Conservation (phyloP, 1,140 invertebrate species). For the Arctopsyche grandis region DNA sequence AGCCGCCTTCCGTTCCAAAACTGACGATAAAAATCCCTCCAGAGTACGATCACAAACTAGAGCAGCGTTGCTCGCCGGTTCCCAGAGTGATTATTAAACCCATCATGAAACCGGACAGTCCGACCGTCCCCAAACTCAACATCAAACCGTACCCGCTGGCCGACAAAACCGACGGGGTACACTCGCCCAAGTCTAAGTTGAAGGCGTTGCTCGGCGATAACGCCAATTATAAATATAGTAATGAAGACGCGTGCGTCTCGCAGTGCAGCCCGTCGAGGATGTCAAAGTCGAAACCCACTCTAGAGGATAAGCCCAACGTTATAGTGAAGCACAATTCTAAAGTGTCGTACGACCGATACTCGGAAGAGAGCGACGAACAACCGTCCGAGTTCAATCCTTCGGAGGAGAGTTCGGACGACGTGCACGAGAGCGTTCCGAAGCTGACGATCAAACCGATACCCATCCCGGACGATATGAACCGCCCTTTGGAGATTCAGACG, state of each 20-base stretch:
- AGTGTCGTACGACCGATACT: background rate
- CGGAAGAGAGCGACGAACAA: slow-evolving; percentile 8
- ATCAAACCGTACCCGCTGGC: background rate
- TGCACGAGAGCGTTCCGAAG: slow-evolving; percentile 45
- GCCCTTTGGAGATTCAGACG: slow-evolving; percentile 64
- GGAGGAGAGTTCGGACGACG: background rate
- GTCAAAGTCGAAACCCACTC: background rate
- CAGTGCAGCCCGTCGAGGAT: background rate
- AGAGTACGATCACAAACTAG: slow-evolving; percentile 26
- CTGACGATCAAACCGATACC: slow-evolving; percentile 54
- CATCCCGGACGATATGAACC: slow-evolving; percentile 60
- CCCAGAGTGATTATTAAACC: background rate
- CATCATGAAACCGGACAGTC: background rate
- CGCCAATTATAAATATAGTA: background rate
- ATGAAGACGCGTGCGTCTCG: no score
- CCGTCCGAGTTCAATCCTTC: background rate
- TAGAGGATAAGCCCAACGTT: background rate
- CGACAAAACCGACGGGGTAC: background rate
- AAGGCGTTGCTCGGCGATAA: background rate
- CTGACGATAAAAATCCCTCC: slow-evolving; percentile 60
- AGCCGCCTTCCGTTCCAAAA: slow-evolving; percentile 61
- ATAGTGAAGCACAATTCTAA: background rate
- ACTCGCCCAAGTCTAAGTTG: background rate
- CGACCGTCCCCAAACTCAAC: background rate
- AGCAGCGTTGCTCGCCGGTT: background rate